These are phyloP conservation scores for Fissipunctia ypsillon DNA, from an alignment of 2,888 invertebrate species.

Conservation along the genomic window DNA sequence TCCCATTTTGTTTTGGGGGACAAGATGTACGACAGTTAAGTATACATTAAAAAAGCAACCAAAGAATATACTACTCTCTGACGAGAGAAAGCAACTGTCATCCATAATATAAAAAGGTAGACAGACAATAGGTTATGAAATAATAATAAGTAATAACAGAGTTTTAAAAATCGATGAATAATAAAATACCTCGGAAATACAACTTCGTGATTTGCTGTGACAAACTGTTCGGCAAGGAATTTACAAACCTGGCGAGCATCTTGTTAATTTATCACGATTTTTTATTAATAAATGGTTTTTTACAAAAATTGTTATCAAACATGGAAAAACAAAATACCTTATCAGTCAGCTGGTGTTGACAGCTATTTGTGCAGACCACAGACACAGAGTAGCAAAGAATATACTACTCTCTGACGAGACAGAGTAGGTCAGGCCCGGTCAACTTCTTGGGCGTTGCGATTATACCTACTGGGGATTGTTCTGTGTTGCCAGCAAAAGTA, in stretches of 20 bases:
- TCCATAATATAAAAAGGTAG: background rate
- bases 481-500: no score
- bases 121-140: background rate
- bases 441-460: no score
- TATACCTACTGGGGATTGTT: no score
- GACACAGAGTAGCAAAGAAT: no score
- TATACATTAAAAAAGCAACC: background rate
- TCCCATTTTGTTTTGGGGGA: background rate
- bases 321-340: slow-evolving; percentile 61
- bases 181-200: slow-evolving; percentile 91
- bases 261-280: slow-evolving; percentile 61
- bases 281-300: background rate
- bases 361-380: slow-evolving; percentile 18
- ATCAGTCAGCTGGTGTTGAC: slow-evolving; percentile 54
- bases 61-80: no score
- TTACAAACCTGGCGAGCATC: slow-evolving; percentile 91
- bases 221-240: slow-evolving; percentile 90
- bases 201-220: slow-evolving; percentile 91
- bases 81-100: no score
- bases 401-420: no score
- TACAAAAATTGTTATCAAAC: slow-evolving; percentile 22
- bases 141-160: background rate
- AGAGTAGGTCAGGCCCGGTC: no score
- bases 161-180: background rate
- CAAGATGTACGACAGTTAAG: background rate